phyloP scores from a whole-genome alignment of 53 echinoderm and acorn worm species.

The Stichopus horrens region DNA sequence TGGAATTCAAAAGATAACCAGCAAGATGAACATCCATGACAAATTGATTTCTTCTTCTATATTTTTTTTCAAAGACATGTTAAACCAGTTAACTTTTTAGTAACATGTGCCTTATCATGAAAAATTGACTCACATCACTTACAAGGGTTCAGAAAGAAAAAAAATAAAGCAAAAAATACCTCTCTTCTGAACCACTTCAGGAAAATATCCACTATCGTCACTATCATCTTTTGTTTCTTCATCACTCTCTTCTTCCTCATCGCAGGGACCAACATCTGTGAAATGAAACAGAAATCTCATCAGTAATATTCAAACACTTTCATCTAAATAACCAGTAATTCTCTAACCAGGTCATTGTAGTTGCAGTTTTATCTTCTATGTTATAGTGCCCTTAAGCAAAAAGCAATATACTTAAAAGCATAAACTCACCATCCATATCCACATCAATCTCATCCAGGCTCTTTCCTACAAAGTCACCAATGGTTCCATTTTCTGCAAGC shows the following conservation, averaged over 20 bases:
- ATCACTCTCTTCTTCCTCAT: not conserved
- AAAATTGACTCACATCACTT: not conserved
- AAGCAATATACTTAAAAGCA: not conserved
- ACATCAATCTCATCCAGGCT: slow-evolving; percentile 56
- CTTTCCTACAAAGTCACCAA: slow-evolving; percentile 47
- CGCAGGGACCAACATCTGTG: not conserved
- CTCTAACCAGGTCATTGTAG: not conserved
- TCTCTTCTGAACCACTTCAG: not conserved
- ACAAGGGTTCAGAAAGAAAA: not conserved
- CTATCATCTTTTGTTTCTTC: not conserved
- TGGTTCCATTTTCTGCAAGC: slow-evolving; percentile 23
- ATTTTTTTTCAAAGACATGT: not conserved
- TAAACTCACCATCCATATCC: not conserved
- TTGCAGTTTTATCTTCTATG: not conserved
- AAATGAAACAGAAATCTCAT: not conserved
- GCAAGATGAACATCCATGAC: no score
- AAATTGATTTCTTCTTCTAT: not conserved
- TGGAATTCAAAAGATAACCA: no score
- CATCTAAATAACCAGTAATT: not conserved
- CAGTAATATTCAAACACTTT: not conserved
- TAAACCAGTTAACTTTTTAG: not conserved
- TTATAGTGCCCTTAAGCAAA: not conserved
- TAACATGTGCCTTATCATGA: not conserved
- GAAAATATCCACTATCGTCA: not conserved
- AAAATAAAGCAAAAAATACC: not conserved